Conservation (phyloP, 1,140 invertebrate genomes). For the Protaetia brevitarsis region DNA sequence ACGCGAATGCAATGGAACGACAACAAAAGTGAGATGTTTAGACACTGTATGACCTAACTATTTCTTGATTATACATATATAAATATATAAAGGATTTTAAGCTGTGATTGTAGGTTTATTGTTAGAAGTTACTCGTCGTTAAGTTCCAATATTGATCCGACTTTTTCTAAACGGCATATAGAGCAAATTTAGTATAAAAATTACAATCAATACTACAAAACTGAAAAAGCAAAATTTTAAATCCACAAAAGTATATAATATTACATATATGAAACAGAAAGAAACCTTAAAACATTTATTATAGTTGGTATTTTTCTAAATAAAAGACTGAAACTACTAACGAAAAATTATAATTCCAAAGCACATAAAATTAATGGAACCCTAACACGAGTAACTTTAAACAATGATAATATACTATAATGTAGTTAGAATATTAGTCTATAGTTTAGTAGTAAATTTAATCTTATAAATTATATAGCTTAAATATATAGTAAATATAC, state of each 20-base stretch:
- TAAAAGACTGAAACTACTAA: neutral
- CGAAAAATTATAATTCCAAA: neutral
- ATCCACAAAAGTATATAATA: no score
- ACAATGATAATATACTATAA: neutral
- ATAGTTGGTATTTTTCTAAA: neutral
- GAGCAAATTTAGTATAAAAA: neutral
- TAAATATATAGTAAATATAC: neutral
- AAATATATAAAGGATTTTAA: conserved; percentile 26
- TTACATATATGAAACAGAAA: no score
- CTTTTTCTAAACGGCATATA: neutral
- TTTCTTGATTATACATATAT: no score
- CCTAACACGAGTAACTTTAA: neutral
- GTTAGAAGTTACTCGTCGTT: neutral
- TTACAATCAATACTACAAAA: neutral
- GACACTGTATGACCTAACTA: conserved; percentile 43
- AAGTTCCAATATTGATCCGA: neutral
- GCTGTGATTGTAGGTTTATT: conserved; percentile 28
- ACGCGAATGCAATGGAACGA: conserved; percentile 46
- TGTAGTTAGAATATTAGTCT: conserved; percentile 9
- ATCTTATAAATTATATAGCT: conserved; percentile 3
- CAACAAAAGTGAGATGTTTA: conserved; percentile 51
- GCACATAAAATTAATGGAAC: neutral
- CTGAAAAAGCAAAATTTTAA: no score
- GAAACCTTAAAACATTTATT: no score
- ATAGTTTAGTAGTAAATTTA: conserved; percentile 8